These are phyloP conservation scores for Archaeoteleia sp. DNA, from an alignment of 2,888 invertebrate genomes.

Conservation along the genomic window DNA sequence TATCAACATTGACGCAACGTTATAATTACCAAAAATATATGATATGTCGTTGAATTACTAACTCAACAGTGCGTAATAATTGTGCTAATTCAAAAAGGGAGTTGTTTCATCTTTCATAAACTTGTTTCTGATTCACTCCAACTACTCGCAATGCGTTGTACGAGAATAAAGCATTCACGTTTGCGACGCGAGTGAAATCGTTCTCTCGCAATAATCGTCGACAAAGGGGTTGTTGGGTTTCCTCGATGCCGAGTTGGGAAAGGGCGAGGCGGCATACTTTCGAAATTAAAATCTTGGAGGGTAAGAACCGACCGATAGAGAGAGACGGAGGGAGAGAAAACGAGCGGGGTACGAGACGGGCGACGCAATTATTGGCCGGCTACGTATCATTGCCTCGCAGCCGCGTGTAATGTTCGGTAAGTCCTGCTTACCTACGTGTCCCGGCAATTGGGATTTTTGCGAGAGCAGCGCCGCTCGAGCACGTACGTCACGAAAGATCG, in stretches of 20 bases:
- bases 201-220: constrained; percentile 11
- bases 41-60: no score
- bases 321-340: no score
- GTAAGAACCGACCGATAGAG: constrained; percentile 6
- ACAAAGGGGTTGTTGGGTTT: constrained; percentile 11
- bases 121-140: no score
- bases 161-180: not conserved
- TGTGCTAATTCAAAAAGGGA: no score
- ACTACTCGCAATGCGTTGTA: no score
- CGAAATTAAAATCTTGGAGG: constrained; percentile 34
- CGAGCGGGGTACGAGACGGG: no score
- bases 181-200: constrained; percentile 11
- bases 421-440: constrained; percentile 22
- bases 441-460: constrained; percentile 1
- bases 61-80: no score
- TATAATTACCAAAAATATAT: no score
- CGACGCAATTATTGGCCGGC: constrained; percentile 26
- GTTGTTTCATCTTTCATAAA: no score
- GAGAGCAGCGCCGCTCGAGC: not conserved
- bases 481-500: constrained; percentile 17
- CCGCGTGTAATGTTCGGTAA: constrained; percentile 20
- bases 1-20: no score
- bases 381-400: constrained; percentile 18
- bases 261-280: constrained; percentile 20
- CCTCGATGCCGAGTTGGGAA: constrained; percentile 9